Evolutionary conservation across 2,888 invertebrate species (phyloP), one percentile per base, ranked within the genome.

Genomic region (Agriotes lineatus): DNA sequence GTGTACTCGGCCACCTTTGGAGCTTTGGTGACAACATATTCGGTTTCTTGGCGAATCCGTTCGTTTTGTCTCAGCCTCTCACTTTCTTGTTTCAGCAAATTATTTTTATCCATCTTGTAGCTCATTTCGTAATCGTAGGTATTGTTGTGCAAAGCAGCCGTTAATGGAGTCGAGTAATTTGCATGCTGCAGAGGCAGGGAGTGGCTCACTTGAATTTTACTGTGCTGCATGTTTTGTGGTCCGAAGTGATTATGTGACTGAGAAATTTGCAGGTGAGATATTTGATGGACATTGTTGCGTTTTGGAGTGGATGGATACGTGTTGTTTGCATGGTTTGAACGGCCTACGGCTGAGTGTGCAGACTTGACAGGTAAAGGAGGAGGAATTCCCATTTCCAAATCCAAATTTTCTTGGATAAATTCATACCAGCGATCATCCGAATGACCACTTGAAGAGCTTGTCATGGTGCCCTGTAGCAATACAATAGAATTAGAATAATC

Each of bases 371-470:
- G 82, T 1, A 85, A 85, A 1, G 88, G 87, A 0, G 88, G 87
- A n/a, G 88, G 87, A 1, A 87, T 82, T 14, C 85, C 85, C 50
- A 85, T 82, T 60, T 86, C 83, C 42, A 83, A 82, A 63, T 86
- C 86, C 39, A 84, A 79, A 10, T 83, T 79, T 67, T 87, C 88
- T 61, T 81, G 82, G 12, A 87, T 75, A 35, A 88, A 81, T 72
- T 88, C 88, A 75, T 88, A 87, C 91, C 91, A 91, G 77, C 89
- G 87, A 76, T 90, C 90, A 75, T 90, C 89, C 59, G 89, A 89
- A 78, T 90, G 89, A 52, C 89, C 89, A 78, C 88, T 89, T 71
- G 89, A 89, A 69, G 88, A 88, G 80, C 88, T 88, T 14, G 89
- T 89, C 84, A 90, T 84, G 68, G 89, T 87, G 60, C 88, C 89